Evolutionary conservation across 2,888 invertebrate genomes (phyloP), one percentile per base, ranked within the genome.

Genomic region (Plagiodera versicolora): DNA sequence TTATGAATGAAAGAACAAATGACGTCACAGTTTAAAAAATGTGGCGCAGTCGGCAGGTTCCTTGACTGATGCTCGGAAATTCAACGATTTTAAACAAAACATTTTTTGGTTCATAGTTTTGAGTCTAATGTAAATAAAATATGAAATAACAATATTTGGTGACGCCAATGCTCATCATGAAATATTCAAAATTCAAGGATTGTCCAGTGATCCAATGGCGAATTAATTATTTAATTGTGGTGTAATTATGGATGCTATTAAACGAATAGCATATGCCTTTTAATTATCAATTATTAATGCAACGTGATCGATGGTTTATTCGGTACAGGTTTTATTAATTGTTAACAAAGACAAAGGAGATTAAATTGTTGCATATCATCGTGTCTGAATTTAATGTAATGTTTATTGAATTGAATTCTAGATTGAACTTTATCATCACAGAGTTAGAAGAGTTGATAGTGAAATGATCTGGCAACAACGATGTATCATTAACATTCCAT

Each of bases 211-310:
- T 61, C 60, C 52, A 30, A 44, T 56, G 18, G n/a, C 16, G 45
- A 61, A 65, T 63, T 53, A 56, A 61, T 63, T 60, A 65, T 65
- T 65, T 39, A 58, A 61, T 60, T 61, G 60, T 52, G 56, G 59
- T 60, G 61, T 59, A 59, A 66, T 63, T 57, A 60, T 58, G 47
- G 56, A 56, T 59, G 60, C 61, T 59, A 63, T 53, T 61, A 53
- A 52, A 45, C 58, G 61, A 63, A 65, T 63, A 52, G 56, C 49
- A 61, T 49, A 35, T 32, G 47, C 48, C 48, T 52, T 50, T 24
- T 35, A 52, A 49, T 49, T 10, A 44, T 53, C 45, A 44, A 53
- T 44, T 53, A 14, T 53, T 20, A 10, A 44, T 39, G 39, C n/a
- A 39, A 39, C 53, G 53, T 53, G 44, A 44, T 24, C 39, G 24